Evolutionary conservation across 2,797 vertebrate genomes (phyloP), one percentile per base, ranked within the genome.

Genomic region (Gorsachius magnificus): DNA sequence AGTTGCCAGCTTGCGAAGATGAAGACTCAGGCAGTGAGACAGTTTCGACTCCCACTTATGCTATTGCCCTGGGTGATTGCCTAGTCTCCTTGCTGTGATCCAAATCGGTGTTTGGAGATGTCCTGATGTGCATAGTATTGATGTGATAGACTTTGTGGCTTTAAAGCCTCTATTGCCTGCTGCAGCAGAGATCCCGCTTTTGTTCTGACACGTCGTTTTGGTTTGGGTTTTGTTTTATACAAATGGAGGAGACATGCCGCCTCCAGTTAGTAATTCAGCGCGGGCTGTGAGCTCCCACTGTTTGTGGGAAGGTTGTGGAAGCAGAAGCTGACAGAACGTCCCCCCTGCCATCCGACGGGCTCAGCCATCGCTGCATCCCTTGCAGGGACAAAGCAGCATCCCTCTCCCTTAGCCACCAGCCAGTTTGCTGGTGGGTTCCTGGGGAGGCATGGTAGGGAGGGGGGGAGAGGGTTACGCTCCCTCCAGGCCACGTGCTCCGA

Each of bases 11-110:
- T 91, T 80, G 68, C 36, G 78, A 89, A 80, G 90, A 87, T 92
- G 51, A 82, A 93, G 71, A 46, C 78, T 85, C 61, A 81, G 84
- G 92, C 71, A 89, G 20, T 91, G 87, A 97, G 95, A 86, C 51
- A 54, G 78, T 82, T 93, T 81, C 76, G 53, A 69, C 89, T 92
- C 96, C 95, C 82, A 96, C 94, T 96, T 90, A 20, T 75, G 83
- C 90, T 92, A 72, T 58, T 96, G 93, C 90, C 89, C 94, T 97
- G 96, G 95, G 96, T 91, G 84, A 68, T 93, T 96, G 96, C 96
- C 96, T 93, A 81, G 81, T 89, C 87, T 95, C 63, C 61, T 95
- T 61, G 66, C 72, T 48, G 22, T 81, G 84, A 96, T 94, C 84
- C 84, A 93, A 8, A 88, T 89, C 51, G 83, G 68, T 87, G 84